phyloP scores from a whole-genome alignment of 2,113 vertebrate species.

The Heptranchias perlo region DNA sequence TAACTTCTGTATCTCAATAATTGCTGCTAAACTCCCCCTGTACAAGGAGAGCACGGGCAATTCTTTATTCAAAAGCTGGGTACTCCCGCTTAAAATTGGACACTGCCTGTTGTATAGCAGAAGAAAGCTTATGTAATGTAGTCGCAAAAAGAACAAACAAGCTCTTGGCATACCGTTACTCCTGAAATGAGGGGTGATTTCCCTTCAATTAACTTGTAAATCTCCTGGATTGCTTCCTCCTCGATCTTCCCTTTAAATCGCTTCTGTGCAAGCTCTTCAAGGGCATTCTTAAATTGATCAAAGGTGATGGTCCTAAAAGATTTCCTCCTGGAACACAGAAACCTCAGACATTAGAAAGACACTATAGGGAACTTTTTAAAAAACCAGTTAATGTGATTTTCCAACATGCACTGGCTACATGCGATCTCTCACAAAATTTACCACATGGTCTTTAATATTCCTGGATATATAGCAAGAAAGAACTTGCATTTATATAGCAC shows the following conservation, averaged over 20 bases:
- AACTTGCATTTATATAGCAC: background rate
- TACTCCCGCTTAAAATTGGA: background rate
- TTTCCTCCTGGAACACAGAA: slow-evolving; percentile 73
- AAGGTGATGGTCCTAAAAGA: slow-evolving; percentile 81
- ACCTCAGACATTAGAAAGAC: background rate
- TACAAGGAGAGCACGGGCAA: background rate
- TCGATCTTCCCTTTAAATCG: slow-evolving; percentile 79
- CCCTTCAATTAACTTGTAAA: slow-evolving; percentile 82
- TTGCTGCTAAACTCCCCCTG: background rate
- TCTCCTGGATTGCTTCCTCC: slow-evolving; percentile 80
- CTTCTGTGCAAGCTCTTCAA: slow-evolving; percentile 81
- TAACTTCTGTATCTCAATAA: background rate
- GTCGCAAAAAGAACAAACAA: background rate
- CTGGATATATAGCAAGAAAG: background rate
- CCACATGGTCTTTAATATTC: background rate
- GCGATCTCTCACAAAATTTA: background rate
- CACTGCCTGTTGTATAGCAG: background rate
- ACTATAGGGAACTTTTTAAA: background rate
- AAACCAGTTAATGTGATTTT: background rate
- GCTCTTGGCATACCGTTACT: slow-evolving; percentile 70
- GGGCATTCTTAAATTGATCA: slow-evolving; percentile 81
- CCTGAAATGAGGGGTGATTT: slow-evolving; percentile 78
- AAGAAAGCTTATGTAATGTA: background rate
- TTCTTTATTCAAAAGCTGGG: background rate
- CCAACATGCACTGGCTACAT: background rate